Evolutionary conservation across 2,888 invertebrate genomes (phyloP), one percentile per base, ranked within the genome.

Genomic region (Adineta ricciae): DNA sequence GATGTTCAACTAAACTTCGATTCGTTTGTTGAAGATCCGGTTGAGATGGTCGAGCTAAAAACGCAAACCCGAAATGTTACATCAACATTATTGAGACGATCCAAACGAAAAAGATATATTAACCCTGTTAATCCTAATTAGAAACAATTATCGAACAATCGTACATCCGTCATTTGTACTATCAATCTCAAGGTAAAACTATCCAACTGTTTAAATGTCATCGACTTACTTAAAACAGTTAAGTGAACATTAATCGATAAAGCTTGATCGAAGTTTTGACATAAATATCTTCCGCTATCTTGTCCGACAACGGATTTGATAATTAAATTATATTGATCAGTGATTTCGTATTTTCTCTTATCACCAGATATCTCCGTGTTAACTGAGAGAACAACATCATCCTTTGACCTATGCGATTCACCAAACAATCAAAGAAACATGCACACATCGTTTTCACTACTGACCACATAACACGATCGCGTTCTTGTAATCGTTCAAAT

Each of bases 381-480:
- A n/a, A 78, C 78, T 41, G 78, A 78, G 11, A 78, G 24, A 41
- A 78, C 41, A 41, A 41, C n/a, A 41, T n/a, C 21, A 78, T 41
- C 78, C n/a, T 78, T 78, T 41, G 41, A 78, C 64, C 64, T 64
- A 36, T 32, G 27, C 19, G 19, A 52, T 24, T 27, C 32, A 32
- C 3, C 14, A 19, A 64, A 64, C 0, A 32, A 64, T 16, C 32
- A 27, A 64, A n/a, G 32, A 27, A 64, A 36, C 27, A n/a, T 56
- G 16, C 5, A 64, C 24, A 46, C 46, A 46, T 46, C 5, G 46
- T 46, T 21, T 16, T 21, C 0, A 32, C 32, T 64, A 32, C 64
- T 64, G 27, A 64, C 78, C 78, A 78, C 78, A 78, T 78, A 78
- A 78, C 78, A 78, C 78, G 78, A 78, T 78, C 78, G 7, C n/a